Evolutionary conservation across 2,797 vertebrate genomes (phyloP).

Genomic region (Steatocranus sp.): DNA sequence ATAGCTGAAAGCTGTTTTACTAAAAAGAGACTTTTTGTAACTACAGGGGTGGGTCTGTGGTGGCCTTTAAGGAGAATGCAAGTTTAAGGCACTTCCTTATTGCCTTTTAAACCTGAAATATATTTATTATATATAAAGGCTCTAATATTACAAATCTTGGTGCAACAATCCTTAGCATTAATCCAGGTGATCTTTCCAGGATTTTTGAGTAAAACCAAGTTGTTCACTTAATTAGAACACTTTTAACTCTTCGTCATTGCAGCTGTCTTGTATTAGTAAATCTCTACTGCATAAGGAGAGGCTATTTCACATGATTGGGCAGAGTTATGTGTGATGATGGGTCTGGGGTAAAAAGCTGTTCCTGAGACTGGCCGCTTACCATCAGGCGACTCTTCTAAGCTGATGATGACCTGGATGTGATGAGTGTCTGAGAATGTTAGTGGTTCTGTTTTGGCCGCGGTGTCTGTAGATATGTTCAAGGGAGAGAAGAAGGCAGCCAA

Average conservation of each 20-base stretch:
- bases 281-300: not conserved
- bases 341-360: not conserved
- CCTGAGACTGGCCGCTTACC: not conserved
- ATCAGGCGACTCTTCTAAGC: not conserved
- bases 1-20: not conserved
- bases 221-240: not conserved
- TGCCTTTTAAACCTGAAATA: not conserved
- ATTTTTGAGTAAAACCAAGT: not conserved
- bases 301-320: not conserved
- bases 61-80: not conserved
- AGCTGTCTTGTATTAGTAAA: not conserved
- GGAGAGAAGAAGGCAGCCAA: not conserved
- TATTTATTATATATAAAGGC: not conserved
- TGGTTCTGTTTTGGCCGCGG: not conserved
- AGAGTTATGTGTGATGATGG: not conserved
- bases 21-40: not conserved
- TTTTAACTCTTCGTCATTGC: not conserved
- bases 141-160: not conserved
- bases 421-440: not conserved
- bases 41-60: not conserved
- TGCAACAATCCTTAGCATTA: not conserved
- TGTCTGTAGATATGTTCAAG: not conserved
- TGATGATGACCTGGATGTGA: not conserved
- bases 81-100: not conserved
- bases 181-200: not conserved